Base-by-base conservation (phyloP, 2,797 vertebrate genomes). In the Leuciscus waleckii region DNA sequence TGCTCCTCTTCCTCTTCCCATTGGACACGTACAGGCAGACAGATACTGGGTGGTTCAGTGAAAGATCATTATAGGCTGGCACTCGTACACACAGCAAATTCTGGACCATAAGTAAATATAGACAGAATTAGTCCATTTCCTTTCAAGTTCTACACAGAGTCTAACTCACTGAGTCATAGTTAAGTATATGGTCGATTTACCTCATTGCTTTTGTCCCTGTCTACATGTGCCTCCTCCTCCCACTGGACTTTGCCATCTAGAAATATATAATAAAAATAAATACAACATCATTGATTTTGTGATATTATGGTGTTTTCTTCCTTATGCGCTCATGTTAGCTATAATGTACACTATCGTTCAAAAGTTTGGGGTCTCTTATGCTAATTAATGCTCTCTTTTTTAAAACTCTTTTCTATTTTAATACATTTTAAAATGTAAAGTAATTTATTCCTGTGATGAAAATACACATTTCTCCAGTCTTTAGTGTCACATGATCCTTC, bases 221-320 rank as follows among this genome's bases (percentile, higher is more conserved):
- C 95, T n/a, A 98, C 93, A 0, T 95, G 94, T 54, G 97, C 96
- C 89, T 98, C 97, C 81, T 98, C 96, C 87, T 98, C 97, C 97
- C 97, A 98, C 78, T 97, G 97, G 35, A 98, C 90, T 90, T 98
- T 98, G 80, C 97, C 97, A 91, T 98, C 97, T 98, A 79, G 89
- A 21, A 70, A 37, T 89, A 81, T 88, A 32, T 63, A 37, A 73
- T 67, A 35, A 46, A 17, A 37, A 77, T 19, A 16, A 84, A 81
- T 26, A 76, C 10, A 70, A 9, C 43, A 77, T 7, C 35, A 71
- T 7, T 43, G 17, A 23, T n/a, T 49, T 41, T 61, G 54, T 35
- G 49, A 65, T 58, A 11, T 58, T 13, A 37, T 39, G 11, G 23
- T 13, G 37, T 8, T 19, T 61, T 39, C 16, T 17, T 77, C 7